phyloP scores from a whole-genome alignment of 2,113 vertebrate species.

The Thunnus thynnus region DNA sequence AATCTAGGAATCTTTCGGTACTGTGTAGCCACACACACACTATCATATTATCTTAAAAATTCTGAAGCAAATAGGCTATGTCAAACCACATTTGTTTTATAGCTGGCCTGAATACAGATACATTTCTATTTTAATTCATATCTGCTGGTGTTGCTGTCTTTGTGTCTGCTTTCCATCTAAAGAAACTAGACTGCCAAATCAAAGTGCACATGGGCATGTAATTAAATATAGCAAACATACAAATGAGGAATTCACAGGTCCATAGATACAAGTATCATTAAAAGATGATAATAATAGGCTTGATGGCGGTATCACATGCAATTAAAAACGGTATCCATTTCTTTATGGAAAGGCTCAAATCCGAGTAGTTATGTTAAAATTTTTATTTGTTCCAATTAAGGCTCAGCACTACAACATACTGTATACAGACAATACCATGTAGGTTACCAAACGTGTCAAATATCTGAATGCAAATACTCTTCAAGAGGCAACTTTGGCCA shows the following conservation, averaged over 20 bases:
- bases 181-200: slow-evolving; percentile 10
- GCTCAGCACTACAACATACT: too few relatives aligned
- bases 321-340: slow-evolving; percentile 5
- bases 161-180: neutral
- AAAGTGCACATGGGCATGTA: neutral
- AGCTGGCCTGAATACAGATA: neutral
- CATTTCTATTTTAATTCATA: neutral
- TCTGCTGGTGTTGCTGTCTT: neutral
- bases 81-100: neutral
- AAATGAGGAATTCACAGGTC: too few relatives aligned
- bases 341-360: neutral
- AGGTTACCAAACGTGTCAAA: too few relatives aligned
- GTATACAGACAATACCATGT: too few relatives aligned
- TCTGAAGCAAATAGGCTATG: neutral
- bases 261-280: neutral
- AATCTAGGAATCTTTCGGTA: slow-evolving; percentile 27
- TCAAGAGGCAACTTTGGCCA: too few relatives aligned
- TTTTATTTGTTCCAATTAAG: too few relatives aligned
- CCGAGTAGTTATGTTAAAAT: too few relatives aligned
- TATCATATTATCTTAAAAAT: neutral
- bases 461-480: too few relatives aligned
- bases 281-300: neutral
- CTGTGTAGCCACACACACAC: neutral
- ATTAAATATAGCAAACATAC: neutral
- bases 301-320: neutral